Evolutionary conservation across 2,797 vertebrate species (phyloP).

Genomic region (Sebastes wilsoni): DNA sequence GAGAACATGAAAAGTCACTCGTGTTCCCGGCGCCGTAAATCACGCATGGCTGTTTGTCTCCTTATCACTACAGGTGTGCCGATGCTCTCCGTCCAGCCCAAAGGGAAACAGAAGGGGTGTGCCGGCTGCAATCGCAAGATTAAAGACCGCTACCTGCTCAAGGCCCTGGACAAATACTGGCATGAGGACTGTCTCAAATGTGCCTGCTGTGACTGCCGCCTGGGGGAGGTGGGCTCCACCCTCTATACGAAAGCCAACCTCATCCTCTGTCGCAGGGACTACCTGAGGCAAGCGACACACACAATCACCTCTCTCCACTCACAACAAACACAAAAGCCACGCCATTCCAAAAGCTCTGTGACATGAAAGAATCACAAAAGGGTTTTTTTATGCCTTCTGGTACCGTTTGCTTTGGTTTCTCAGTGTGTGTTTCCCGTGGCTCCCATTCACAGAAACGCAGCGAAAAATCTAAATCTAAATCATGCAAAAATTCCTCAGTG

Average conservation of each 20-base stretch:
- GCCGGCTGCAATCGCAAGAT: slow-evolving; percentile 99
- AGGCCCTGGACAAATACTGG: slow-evolving; percentile 99
- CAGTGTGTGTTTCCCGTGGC: not conserved
- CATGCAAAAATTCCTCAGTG: not conserved
- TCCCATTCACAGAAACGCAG: slow-evolving; percentile 3
- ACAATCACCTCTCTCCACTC: slow-evolving; percentile 60
- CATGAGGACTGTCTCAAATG: slow-evolving; percentile 99
- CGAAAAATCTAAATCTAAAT: slow-evolving; percentile 33
- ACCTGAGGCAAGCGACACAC: slow-evolving; percentile 91
- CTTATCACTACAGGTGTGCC: slow-evolving; percentile 94
- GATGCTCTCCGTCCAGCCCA: slow-evolving; percentile 99
- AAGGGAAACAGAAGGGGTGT: slow-evolving; percentile 99
- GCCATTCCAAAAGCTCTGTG: slow-evolving; percentile 21
- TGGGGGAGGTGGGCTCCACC: slow-evolving; percentile 99
- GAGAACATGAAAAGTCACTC: slow-evolving; percentile 82
- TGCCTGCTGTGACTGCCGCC: slow-evolving; percentile 98
- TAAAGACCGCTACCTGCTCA: slow-evolving; percentile 99
- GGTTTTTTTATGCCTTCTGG: not conserved
- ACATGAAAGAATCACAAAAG: slow-evolving; percentile 38
- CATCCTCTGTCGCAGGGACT: slow-evolving; percentile 99
- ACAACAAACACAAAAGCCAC: slow-evolving; percentile 62
- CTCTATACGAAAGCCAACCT: slow-evolving; percentile 99
- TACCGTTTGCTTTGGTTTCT: slow-evolving; percentile 24
- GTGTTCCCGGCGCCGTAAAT: slow-evolving; percentile 81
- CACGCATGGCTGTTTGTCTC: slow-evolving; percentile 78